Evolutionary conservation across 2,113 vertebrate species (phyloP).

Genomic region (Pteropus alecto): DNA sequence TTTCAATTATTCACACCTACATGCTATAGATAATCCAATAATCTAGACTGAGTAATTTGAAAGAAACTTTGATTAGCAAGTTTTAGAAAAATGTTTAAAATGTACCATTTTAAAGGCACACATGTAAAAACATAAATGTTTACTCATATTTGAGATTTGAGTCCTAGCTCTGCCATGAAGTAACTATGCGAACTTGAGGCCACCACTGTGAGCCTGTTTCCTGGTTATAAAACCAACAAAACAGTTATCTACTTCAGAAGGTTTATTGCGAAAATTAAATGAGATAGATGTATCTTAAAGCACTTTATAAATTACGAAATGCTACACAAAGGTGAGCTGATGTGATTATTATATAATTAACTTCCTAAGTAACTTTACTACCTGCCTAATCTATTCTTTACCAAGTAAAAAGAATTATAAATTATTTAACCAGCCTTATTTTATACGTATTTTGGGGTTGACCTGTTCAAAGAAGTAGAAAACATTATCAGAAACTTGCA

Average conservation of each 20-base stretch:
- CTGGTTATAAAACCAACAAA: background rate
- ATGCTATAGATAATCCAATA: background rate
- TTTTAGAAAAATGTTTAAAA: background rate
- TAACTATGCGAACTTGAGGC: background rate
- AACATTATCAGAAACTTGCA: background rate
- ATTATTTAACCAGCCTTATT: background rate
- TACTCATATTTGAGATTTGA: background rate
- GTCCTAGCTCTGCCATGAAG: background rate
- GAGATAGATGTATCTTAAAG: background rate
- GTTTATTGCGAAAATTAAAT: background rate
- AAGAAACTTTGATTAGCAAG: background rate
- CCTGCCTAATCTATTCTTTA: background rate
- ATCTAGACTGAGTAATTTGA: background rate
- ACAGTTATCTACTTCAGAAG: background rate
- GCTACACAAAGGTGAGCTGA: background rate
- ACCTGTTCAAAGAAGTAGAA: background rate
- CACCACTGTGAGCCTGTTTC: background rate
- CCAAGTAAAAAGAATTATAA: constrained; percentile 12
- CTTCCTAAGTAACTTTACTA: background rate
- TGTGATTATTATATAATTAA: background rate
- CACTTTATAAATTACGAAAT: background rate
- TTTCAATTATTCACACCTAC: background rate
- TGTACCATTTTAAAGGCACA: constrained; percentile 8
- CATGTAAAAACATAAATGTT: background rate
- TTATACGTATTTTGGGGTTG: background rate